phyloP scores from a whole-genome alignment of 2,113 vertebrate genomes.

The Geococcyx californianus region DNA sequence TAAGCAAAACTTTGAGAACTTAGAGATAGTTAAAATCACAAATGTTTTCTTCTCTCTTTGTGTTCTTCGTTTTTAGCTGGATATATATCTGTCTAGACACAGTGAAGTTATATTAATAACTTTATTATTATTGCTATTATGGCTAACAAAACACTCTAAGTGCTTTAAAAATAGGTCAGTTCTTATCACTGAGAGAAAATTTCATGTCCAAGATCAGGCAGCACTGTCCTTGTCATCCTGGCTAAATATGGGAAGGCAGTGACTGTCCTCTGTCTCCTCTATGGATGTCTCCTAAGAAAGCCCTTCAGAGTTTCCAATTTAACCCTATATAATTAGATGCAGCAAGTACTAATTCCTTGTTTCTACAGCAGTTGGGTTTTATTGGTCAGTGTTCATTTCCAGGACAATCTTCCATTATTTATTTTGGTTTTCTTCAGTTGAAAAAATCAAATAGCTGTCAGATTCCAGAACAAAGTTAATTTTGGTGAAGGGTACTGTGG shows the following conservation, averaged over 20 bases:
- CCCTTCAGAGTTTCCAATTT: neutral
- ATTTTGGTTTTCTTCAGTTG: conserved; percentile 4
- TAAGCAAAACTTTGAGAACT: neutral
- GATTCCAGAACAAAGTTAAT: neutral
- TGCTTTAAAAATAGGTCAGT: conserved; percentile 24
- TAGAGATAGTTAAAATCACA: neutral
- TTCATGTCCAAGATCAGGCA: conserved; percentile 14
- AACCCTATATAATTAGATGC: neutral
- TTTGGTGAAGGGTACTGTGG: neutral
- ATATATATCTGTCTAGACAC: conserved; percentile 47
- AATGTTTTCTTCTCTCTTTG: conserved; percentile 32
- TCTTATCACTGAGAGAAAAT: conserved; percentile 11
- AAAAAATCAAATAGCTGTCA: neutral
- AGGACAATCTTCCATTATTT: neutral
- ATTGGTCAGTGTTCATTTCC: neutral
- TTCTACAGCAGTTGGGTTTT: neutral
- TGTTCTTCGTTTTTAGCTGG: conserved; percentile 2
- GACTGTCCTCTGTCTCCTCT: neutral
- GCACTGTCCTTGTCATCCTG: neutral
- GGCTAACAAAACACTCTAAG: conserved; percentile 29
- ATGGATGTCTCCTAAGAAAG: neutral
- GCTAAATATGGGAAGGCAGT: neutral
- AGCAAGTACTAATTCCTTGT: neutral
- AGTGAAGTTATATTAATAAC: conserved; percentile 33
- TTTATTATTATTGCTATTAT: conserved; percentile 14